These are phyloP conservation scores for Episyrphus balteatus DNA, from an alignment of 1,140 invertebrate species.

Conservation along the genomic window DNA sequence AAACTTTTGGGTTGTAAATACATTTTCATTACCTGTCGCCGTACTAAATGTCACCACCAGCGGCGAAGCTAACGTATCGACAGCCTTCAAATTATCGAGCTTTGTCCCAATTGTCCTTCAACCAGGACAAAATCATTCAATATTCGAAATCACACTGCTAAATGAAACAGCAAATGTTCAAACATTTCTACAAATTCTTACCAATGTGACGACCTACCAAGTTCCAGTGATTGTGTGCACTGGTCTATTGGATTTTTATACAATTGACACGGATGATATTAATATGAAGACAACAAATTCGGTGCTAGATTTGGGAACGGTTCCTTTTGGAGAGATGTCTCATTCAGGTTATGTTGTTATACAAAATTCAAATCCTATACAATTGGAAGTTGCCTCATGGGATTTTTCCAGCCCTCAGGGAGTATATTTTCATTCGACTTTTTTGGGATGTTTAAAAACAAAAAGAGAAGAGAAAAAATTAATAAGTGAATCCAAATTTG, in stretches of 20 bases:
- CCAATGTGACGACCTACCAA: conserved; percentile 22
- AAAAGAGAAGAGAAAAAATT: not conserved
- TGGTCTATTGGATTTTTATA: conserved; percentile 22
- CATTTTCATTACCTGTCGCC: conserved; percentile 56
- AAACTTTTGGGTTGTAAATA: conserved; percentile 55
- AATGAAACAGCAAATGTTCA: conserved; percentile 15
- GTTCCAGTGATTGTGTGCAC: conserved; percentile 21
- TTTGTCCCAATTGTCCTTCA: conserved; percentile 12
- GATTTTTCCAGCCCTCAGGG: conserved; percentile 21
- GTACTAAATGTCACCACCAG: conserved; percentile 56
- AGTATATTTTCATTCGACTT: conserved; percentile 20
- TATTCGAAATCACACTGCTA: conserved; percentile 17
- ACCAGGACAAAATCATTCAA: conserved; percentile 19
- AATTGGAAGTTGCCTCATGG: conserved; percentile 27
- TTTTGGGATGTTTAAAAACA: conserved; percentile 16
- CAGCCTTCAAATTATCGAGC: too few species aligned
- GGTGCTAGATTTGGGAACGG: conserved; percentile 24
- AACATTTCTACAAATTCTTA: conserved; percentile 16
- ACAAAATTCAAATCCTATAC: conserved; percentile 28
- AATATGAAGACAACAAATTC: conserved; percentile 9
- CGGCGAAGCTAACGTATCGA: conserved; percentile 25
- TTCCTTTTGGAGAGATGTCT: conserved; percentile 26
- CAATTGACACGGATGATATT: conserved; percentile 3
- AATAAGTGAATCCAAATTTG: conserved; percentile 2
- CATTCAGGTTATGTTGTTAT: conserved; percentile 21